Evolutionary conservation across 2,797 vertebrate genomes (phyloP), one percentile per base, ranked within the genome.

Genomic region (Paratrypauchen microcephalus): DNA sequence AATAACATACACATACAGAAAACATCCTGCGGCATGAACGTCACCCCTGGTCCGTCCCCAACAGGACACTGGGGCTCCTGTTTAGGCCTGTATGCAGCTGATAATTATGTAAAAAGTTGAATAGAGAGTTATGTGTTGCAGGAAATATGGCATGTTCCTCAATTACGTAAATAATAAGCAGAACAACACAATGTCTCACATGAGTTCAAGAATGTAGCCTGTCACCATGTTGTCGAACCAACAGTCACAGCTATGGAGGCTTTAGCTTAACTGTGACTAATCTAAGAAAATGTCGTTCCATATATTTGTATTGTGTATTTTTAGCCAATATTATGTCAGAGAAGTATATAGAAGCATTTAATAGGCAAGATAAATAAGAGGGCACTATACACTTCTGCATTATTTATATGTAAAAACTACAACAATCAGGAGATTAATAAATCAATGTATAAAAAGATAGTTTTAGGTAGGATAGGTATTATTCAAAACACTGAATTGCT

Each of bases 1-100:
- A 52, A 32, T 45, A 45, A 45, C 41, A 45, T 45, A 45, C 41
- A 45, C 41, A 45, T 13, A 72, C 55, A 1, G 6, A 78, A 80
- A 80, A 85, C 81, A 78, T 84, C 74, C 80, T 69, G 70, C 6
- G 0, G 56, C 63, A 5, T 74, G 45, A 80, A 75, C 47, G 72
- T 70, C 59, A 58, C 64, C 66, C 62, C 21, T 18, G 2, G 32
- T 59, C 24, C 65, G 75, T 79, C 68, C 72, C 67, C 36, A 18
- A 59, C 75, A 57, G 32, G 73, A 79, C 73, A 83, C 72, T 68
- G 69, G 36, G 28, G 64, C 70, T 15, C 63, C 64, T 78, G 80
- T 79, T 71, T 6, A 21, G 55, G 32, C 39, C 61, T 70, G 56
- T 67, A 76, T 59, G 3, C 19, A 72, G 56, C 50, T 45, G 60